Base-by-base conservation (phyloP, 2,113 vertebrate genomes). In the Actenoides lindsayi region DNA sequence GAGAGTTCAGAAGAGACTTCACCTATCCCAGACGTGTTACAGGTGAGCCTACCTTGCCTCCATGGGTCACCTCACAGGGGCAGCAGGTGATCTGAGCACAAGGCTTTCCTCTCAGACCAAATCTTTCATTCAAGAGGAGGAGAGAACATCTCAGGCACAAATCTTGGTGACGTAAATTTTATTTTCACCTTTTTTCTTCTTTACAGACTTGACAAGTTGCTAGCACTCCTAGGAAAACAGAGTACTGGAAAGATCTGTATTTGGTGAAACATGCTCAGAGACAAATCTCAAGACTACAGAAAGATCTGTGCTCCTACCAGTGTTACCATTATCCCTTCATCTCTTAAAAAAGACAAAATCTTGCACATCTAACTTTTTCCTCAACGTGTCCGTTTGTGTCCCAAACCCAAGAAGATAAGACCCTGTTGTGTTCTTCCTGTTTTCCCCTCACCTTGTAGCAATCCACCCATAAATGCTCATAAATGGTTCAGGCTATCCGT, bases 61-160 rank as follows among this genome's bases (percentile, higher is more conserved):
- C 7, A 0, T 11, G 25, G 28, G 25, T 59, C 54, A n/a, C 27
- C 19, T 57, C 24, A 24, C 1, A 1, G 37, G 18, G 24, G 9
- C 46, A 20, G 18, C 46, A 46, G 6, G 10, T 44, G 62, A 27
- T 23, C 28, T 27, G 44, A 80, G 21, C 16, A 20, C 33, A 35
- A 39, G 24, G 65, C 14, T 81, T 80, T 17, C 42, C 28, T 65
- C 33, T 84, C 48, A 59, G 63, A 87, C 11, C 48, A 78, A 56
- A 67, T 54, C 19, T 63, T 54, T 27, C 30, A n/a, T 64, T 65
- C 30, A 48, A 39, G 27, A 82, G 25, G 25, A 63, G 16, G 17
- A 76, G 42, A 54, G 6, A 89, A 80, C 7, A 28, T 11, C 19
- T 33, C 50, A 69, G 54, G 35, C 6, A 51, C 30, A 71, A 73